Evolutionary conservation across 2,797 vertebrate genomes (phyloP).

Genomic region (Emys orbicularis): DNA sequence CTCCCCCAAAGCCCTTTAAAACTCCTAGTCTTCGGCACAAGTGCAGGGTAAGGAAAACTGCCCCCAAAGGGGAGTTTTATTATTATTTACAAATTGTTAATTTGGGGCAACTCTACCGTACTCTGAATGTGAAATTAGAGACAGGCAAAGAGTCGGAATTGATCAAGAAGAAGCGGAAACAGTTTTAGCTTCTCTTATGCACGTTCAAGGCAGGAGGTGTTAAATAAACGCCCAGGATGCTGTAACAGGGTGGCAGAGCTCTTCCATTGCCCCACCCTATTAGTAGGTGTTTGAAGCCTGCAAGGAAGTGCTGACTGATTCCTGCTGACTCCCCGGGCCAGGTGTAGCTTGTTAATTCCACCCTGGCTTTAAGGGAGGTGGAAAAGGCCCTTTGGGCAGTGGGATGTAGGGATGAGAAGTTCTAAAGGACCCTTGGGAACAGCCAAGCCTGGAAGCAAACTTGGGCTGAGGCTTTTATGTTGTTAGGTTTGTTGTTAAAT

Average conservation of each 20-base stretch:
- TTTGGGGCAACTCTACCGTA: background rate
- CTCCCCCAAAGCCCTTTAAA: background rate
- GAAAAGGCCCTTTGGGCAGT: background rate
- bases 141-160: background rate
- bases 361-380: background rate
- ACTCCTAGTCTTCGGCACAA: background rate
- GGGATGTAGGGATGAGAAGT: background rate
- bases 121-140: background rate
- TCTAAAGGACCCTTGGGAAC: background rate
- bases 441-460: background rate
- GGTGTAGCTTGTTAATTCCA: background rate
- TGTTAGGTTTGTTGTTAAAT: background rate
- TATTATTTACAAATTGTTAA: background rate
- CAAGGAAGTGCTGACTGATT: background rate
- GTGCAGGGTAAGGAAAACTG: background rate
- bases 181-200: background rate
- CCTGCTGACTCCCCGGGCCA: background rate
- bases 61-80: background rate
- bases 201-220: background rate
- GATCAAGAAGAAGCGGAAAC: background rate
- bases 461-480: background rate
- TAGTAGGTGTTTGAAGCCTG: background rate
- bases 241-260: background rate
- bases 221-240: background rate
- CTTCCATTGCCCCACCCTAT: background rate